These are phyloP conservation scores for Cynopterus brachyotis DNA, from an alignment of 2,113 vertebrate genomes.

Conservation along the genomic window DNA sequence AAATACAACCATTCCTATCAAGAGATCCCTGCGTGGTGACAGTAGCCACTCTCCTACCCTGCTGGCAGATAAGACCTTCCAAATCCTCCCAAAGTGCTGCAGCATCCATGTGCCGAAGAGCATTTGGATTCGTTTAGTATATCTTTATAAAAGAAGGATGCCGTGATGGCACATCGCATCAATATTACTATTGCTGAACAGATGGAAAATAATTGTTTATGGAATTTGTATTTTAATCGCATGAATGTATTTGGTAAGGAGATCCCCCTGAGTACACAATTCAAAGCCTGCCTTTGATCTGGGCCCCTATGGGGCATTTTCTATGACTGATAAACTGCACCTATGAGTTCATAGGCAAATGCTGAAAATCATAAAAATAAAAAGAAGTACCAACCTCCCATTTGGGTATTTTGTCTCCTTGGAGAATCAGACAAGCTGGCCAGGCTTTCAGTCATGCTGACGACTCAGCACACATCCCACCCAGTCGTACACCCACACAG, in stretches of 20 bases:
- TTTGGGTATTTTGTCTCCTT: conserved; percentile 55
- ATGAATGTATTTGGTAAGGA: conserved; percentile 72
- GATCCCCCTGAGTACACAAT: conserved; percentile 57
- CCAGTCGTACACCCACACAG: neutral
- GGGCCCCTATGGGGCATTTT: conserved; percentile 68
- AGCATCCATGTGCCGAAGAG: neutral
- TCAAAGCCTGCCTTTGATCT: conserved; percentile 71
- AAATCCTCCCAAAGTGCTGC: conserved; percentile 11
- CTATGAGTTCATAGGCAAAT: conserved; percentile 67
- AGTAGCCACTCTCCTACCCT: neutral
- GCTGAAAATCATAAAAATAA: conserved; percentile 64
- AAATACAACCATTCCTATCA: conserved; percentile 20
- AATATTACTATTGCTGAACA: conserved; percentile 45
- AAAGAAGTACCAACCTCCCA: conserved; percentile 22
- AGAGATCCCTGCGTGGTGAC: neutral
- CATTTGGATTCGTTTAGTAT: neutral
- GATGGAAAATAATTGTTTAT: conserved; percentile 69
- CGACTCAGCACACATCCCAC: neutral
- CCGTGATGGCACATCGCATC: neutral
- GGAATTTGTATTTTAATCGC: conserved; percentile 73
- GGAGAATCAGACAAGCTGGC: conserved; percentile 45
- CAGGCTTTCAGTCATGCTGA: conserved; percentile 8
- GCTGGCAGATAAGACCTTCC: neutral
- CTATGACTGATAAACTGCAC: conserved; percentile 69
- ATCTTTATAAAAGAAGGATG: neutral